Percentiles rank a stretch among this genome's conserved stretches.
phyloP scores from a whole-genome alignment of 2,888 invertebrate species.

The Macrophya annulata region DNA sequence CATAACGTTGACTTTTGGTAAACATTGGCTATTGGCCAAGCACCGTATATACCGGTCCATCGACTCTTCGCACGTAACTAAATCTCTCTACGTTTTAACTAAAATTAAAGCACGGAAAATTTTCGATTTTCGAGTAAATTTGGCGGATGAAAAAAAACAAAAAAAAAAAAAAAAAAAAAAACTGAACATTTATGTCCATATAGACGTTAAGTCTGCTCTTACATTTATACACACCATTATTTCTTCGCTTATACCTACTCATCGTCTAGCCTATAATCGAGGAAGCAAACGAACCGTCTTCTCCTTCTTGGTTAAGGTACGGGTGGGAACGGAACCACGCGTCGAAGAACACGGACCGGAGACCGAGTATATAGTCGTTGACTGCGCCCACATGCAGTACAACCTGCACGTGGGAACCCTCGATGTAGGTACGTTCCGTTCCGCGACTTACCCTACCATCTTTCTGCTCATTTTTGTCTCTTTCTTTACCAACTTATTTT shows the following conservation, averaged over 20 bases:
- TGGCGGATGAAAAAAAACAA: not conserved
- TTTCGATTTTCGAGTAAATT: not conserved
- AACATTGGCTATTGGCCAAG: slow-evolving; percentile 52
- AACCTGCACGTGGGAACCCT: slow-evolving; percentile 55
- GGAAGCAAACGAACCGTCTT: not conserved
- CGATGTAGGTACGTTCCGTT: slow-evolving; percentile 10
- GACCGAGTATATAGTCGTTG: slow-evolving; percentile 43
- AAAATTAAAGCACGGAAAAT: not conserved
- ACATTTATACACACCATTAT: too few species aligned
- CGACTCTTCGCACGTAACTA: slow-evolving; percentile 7
- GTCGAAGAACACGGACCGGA: slow-evolving; percentile 71
- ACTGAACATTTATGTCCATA: too few species aligned
- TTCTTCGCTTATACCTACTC: not conserved
- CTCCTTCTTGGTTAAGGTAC: slow-evolving; percentile 61
- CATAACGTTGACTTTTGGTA: slow-evolving; percentile 48
- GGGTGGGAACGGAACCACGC: slow-evolving; percentile 75
- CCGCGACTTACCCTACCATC: slow-evolving; percentile 29
- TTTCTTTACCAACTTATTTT: not conserved
- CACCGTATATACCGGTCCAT: slow-evolving; percentile 18
- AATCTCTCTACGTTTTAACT: not conserved
- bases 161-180: too few species aligned
- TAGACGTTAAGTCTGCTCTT: too few species aligned
- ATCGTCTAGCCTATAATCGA: slow-evolving; percentile 20
- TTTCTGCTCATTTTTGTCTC: not conserved
- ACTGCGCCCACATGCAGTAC: slow-evolving; percentile 38